Conservation (phyloP, 2,113 vertebrate species). For the Kryptolebias marmoratus region DNA sequence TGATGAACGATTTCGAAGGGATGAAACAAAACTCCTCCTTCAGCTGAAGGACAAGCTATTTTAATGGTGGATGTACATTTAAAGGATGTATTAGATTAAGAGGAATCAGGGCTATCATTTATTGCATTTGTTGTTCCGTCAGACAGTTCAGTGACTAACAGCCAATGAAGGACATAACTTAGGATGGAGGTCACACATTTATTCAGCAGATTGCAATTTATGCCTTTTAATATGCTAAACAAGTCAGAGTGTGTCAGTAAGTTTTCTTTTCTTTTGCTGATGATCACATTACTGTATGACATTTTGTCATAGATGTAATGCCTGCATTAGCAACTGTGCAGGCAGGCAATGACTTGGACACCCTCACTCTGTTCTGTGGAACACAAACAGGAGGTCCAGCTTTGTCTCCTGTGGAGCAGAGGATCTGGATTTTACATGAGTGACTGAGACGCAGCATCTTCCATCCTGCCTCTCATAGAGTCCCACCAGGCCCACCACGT, state of each 20-base stretch:
- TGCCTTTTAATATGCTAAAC: slow-evolving; percentile 62
- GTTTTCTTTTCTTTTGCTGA: slow-evolving; percentile 75
- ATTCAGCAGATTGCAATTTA: slow-evolving; percentile 48
- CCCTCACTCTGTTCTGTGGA: slow-evolving; percentile 72
- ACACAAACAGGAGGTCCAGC: slow-evolving; percentile 78
- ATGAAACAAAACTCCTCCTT: slow-evolving; percentile 70
- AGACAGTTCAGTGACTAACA: slow-evolving; percentile 67
- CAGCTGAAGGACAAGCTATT: slow-evolving; percentile 71
- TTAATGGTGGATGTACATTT: slow-evolving; percentile 61
- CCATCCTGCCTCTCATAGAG: slow-evolving; percentile 63
- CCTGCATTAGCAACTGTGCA: slow-evolving; percentile 68
- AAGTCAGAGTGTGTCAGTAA: slow-evolving; percentile 54
- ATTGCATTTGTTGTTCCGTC: slow-evolving; percentile 64
- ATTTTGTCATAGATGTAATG: slow-evolving; percentile 74
- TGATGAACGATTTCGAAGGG: slow-evolving; percentile 67
- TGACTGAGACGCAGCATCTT: slow-evolving; percentile 76
- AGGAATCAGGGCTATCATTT: slow-evolving; percentile 63
- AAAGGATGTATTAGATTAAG: slow-evolving; percentile 61
- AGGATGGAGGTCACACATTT: slow-evolving; percentile 59
- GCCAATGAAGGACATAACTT: slow-evolving; percentile 58
- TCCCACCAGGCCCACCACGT: slow-evolving; percentile 69
- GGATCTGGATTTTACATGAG: slow-evolving; percentile 80
- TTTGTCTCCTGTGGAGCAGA: slow-evolving; percentile 68
- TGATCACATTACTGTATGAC: slow-evolving; percentile 66
- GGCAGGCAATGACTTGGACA: slow-evolving; percentile 76